Conservation (phyloP, 2,113 vertebrate genomes). For the Bostrychus sinensis region DNA sequence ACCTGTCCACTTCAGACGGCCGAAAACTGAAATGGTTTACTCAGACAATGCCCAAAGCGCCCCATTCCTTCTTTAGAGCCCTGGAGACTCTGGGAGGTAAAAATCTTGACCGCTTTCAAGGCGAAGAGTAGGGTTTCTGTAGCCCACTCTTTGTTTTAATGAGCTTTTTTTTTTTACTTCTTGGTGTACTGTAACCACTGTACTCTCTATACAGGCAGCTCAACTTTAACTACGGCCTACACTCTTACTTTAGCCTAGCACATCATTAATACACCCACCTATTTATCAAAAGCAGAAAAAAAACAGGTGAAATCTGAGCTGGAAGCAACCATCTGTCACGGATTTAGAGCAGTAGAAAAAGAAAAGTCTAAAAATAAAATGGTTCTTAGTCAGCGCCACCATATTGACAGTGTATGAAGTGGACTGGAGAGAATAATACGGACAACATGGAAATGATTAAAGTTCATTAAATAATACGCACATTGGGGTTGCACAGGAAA, state of each 20-base stretch:
- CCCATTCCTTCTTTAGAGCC: constrained; percentile 47
- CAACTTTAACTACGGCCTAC: constrained; percentile 53
- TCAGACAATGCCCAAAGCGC: constrained; percentile 60
- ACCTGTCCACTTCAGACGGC: constrained; percentile 66
- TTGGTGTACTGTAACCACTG: constrained; percentile 35
- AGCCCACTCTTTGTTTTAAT: constrained; percentile 58
- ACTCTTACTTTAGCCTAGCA: constrained; percentile 28
- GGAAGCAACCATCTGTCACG: constrained; percentile 43
- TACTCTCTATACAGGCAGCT: constrained; percentile 21
- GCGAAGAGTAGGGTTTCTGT: constrained; percentile 37
- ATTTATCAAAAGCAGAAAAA: constrained; percentile 40
- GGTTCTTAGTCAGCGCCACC: constrained; percentile 48
- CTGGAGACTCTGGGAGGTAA: constrained; percentile 33
- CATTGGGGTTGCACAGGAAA: constrained; percentile 15
- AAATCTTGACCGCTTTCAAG: constrained; percentile 44
- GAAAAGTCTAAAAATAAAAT: background rate
- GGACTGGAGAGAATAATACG: constrained; percentile 59
- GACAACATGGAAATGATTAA: constrained; percentile 68
- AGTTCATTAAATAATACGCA: constrained; percentile 34
- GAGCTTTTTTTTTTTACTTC: constrained; percentile 29
- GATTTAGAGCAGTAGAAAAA: constrained; percentile 29
- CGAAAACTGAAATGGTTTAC: constrained; percentile 66
- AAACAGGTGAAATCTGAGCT: constrained; percentile 12
- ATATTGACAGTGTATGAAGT: constrained; percentile 55
- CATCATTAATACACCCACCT: constrained; percentile 52